phyloP scores from a whole-genome alignment of 2,113 vertebrate genomes.

The Struthio camelus region DNA sequence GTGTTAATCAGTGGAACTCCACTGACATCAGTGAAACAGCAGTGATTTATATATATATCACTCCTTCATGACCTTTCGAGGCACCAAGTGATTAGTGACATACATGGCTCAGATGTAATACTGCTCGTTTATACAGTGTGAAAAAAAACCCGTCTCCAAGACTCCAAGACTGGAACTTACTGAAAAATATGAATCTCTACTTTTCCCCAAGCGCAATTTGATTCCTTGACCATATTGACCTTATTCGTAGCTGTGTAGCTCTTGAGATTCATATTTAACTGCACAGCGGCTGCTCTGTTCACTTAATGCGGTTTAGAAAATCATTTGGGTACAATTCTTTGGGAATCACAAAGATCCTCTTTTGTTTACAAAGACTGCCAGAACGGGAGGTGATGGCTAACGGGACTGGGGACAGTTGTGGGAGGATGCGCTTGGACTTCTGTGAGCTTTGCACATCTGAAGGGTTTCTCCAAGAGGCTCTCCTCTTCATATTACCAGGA shows the following conservation, averaged over 20 bases:
- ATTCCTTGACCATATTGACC: neutral
- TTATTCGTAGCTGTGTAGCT: neutral
- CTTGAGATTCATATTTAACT: neutral
- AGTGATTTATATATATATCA: neutral
- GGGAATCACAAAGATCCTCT: neutral
- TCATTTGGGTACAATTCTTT: neutral
- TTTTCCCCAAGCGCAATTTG: neutral
- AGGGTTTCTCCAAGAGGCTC: neutral
- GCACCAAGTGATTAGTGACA: neutral
- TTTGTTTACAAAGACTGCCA: neutral
- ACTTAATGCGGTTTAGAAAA: neutral
- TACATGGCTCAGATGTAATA: neutral
- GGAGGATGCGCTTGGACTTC: neutral
- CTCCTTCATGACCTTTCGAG: neutral
- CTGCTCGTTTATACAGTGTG: neutral
- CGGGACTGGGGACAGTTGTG: neutral
- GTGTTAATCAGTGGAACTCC: neutral
- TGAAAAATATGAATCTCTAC: neutral
- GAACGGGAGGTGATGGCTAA: neutral
- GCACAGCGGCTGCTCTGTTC: neutral
- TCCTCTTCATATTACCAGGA: neutral
- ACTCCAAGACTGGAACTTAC: neutral
- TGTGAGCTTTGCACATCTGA: neutral
- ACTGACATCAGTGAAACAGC: neutral
- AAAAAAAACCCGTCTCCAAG: too few species aligned